A percentile compares a stretch with the other conserved stretches of the same genome.
These are phyloP conservation scores for Pristionchus pacificus DNA, from an alignment of 1,140 invertebrate genomes.

Conservation along the genomic window DNA sequence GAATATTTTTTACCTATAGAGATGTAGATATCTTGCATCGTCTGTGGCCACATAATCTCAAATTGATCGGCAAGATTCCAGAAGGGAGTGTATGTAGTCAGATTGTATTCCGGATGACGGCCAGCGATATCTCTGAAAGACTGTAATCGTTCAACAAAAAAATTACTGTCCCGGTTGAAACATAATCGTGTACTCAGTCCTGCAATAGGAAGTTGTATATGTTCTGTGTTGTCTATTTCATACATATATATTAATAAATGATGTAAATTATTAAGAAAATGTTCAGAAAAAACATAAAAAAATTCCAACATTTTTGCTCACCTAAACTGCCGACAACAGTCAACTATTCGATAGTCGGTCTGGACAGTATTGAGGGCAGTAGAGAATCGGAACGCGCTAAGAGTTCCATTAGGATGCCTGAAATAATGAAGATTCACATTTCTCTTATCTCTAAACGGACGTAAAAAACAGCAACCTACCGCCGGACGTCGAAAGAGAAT, in stretches of 20 bases:
- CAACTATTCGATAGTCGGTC: slow-evolving; percentile 34
- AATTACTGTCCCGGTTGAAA: too few species aligned
- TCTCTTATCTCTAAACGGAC: too few species aligned
- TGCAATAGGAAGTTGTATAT: slow-evolving; percentile 24
- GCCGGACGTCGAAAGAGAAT: slow-evolving; percentile 43
- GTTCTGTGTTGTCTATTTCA: slow-evolving; percentile 1
- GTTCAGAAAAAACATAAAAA: too few species aligned
- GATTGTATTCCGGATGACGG: slow-evolving; percentile 23
- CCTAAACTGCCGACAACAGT: slow-evolving; percentile 38
- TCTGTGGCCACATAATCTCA: slow-evolving; percentile 51
- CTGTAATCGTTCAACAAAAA: too few species aligned
- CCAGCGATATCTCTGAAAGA: slow-evolving; percentile 23
- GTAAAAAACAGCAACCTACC: neutral
- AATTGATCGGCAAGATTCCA: slow-evolving; percentile 53
- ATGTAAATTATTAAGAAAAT: too few species aligned
- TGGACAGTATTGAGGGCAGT: slow-evolving; percentile 34
- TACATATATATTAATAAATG: neutral
- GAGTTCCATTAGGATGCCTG: slow-evolving; percentile 16
- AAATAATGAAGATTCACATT: neutral
- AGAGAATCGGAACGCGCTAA: slow-evolving; percentile 39
- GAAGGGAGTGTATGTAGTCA: slow-evolving; percentile 40
- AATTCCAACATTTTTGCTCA: too few species aligned
- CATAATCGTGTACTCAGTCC: too few species aligned
- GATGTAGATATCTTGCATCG: slow-evolving; percentile 49
- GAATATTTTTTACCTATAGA: slow-evolving; percentile 35